Evolutionary conservation across 2,888 invertebrate species (phyloP), one percentile per base, ranked within the genome.

Genomic region (Cheilosia scutellata): DNA sequence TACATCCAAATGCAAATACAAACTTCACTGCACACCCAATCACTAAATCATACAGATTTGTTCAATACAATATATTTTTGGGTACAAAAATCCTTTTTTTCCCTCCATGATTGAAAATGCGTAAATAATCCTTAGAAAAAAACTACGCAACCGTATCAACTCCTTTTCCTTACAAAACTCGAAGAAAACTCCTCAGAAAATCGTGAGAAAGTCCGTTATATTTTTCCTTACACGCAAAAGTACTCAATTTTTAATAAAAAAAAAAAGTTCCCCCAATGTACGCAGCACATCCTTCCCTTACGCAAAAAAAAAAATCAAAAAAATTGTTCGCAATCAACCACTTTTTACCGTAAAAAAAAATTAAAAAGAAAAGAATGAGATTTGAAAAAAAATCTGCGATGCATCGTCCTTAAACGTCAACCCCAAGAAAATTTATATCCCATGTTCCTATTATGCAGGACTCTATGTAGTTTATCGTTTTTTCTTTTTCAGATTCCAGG

Each of bases 191-290:
- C 51, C 20, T 75, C 7, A 57, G 47, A 70, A 76, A 80, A 80
- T 76, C 84, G 84, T 84, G 84, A 84, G 84, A 84, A 84, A 84
- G 80, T 84, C 84, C 84, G 84, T 84, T 84, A 84, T 80, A 55
- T 71, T 53, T 70, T 51, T 71, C 20, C 13, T 27, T 27, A 25
- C 49, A 40, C 51, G 49, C 40, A 51, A 77, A 71, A 60, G 62
- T 33, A 70, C 70, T 60, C 53, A 33, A 47, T 62, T 77, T 63
- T 62, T 20, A 9, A 5, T 11, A 13, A 68, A 58, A 58, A 66
- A 60, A 27, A 40, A 40, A 16, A 0, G 37, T 70, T 70, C 83
- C 79, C 75, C 75, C 42, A 58, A 33, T 66, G 57, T n/a, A 20
- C 63, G 16, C 11, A 58, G 40, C 57, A 13, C 57, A 31, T 40